phyloP scores from a whole-genome alignment of 53 echinoderm and acorn worm species.

The Stichopus horrens region DNA sequence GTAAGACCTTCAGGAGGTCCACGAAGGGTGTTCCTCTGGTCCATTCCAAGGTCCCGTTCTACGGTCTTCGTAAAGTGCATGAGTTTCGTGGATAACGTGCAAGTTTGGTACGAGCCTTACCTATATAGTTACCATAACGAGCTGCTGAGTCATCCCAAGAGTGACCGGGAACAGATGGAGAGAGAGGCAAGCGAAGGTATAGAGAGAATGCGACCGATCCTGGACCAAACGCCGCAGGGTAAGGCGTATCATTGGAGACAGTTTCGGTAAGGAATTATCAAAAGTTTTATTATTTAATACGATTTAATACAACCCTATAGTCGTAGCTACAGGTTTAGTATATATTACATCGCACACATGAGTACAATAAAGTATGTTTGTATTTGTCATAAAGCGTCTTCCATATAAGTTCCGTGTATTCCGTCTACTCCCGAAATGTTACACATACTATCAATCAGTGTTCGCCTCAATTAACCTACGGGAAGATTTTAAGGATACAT shows the following conservation, averaged over 20 bases:
- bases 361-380: too few relatives aligned
- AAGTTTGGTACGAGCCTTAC: constrained; percentile 50
- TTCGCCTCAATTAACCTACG: too few relatives aligned
- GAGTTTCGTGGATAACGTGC: constrained; percentile 53
- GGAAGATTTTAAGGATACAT: too few relatives aligned
- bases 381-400: too few relatives aligned
- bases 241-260: constrained; percentile 32
- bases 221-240: constrained; percentile 36
- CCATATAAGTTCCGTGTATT: too few relatives aligned
- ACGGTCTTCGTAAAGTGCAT: constrained; percentile 54
- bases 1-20: neutral
- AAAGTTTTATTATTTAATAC: too few relatives aligned
- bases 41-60: constrained; percentile 49
- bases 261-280: constrained; percentile 23
- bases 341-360: too few relatives aligned
- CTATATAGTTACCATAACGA: constrained; percentile 48
- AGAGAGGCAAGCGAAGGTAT: constrained; percentile 32
- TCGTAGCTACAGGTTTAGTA: too few relatives aligned
- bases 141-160: constrained; percentile 10
- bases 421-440: too few relatives aligned
- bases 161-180: constrained; percentile 38
- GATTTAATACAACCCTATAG: too few relatives aligned
- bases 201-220: constrained; percentile 27
- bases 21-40: constrained; percentile 47
- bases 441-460: too few relatives aligned